Base-by-base conservation (phyloP, 2,113 vertebrate species). In the Hippocampus abdominalis region DNA sequence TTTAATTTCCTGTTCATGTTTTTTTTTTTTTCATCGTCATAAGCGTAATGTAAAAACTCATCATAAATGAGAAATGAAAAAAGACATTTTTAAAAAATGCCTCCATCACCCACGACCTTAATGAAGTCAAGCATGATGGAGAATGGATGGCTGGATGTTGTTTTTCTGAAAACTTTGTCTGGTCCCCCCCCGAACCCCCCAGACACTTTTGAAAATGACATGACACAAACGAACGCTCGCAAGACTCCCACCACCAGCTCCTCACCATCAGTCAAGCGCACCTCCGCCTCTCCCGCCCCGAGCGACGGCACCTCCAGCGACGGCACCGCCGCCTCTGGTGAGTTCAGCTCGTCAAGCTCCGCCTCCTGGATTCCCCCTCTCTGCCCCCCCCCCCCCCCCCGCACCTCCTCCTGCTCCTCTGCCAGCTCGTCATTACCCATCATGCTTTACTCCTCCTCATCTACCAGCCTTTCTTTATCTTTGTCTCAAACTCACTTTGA, bases 141-240 rank as follows among this genome's bases (percentile, higher is more conserved):
- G 20, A 20, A 20, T 49, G 48, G n/a, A 23, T 4, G 16, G 16
- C 20, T 12, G 10, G 20, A 12, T 42, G 8, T 29, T 66, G 20
- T 10, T 66, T 74, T 71, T 70, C 8, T 76, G 70, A 53, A 62
- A 76, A 69, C 39, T 57, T 2, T 69, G 68, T 18, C 66, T 65
- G 53, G 59, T 67, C 16, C 57, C 16, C 65, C 61, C 39, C 44
- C n/a, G n/a, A n/a, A n/a, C 72, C 25, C 57, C 27, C 15, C 83
- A 93, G 92, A 92, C 69, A 83, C 89, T 0, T 90, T 82, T 48
- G 87, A 80, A 2, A 76, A 74, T 12, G 85, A 81, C 27, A 46
- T 21, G 4, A 68, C 74, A 6, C 75, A 74, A n/a, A 39, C 49
- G 2, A 66, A 75, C 73, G 16, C 16, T 60, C 81, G 75, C 48